These are phyloP conservation scores for Stigmatopora nigra DNA, from an alignment of 2,113 vertebrate species.

Conservation along the genomic window DNA sequence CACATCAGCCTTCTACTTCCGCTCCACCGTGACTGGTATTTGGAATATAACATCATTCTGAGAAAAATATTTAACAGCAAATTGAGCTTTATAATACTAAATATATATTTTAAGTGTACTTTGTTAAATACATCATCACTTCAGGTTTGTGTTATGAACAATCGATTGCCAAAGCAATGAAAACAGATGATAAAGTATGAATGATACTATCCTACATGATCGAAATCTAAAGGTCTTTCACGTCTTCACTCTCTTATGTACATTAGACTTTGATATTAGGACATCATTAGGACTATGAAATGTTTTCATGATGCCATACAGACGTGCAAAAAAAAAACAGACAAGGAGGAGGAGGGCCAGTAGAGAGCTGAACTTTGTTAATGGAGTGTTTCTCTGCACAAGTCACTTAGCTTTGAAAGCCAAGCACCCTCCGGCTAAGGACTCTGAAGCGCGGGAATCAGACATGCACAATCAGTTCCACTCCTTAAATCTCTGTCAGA, in stretches of 20 bases:
- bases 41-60: background rate
- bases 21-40: background rate
- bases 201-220: constrained; percentile 17
- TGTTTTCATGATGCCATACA: constrained; percentile 35
- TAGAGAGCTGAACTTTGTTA: constrained; percentile 73
- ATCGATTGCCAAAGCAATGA: constrained; percentile 2
- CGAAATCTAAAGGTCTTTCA: constrained; percentile 19
- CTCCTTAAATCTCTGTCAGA: constrained; percentile 76
- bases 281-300: constrained; percentile 31
- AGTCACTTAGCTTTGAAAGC: constrained; percentile 76
- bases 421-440: constrained; percentile 72
- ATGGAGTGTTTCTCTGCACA: constrained; percentile 70
- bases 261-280: constrained; percentile 35
- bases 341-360: constrained; percentile 13
- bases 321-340: constrained; percentile 40
- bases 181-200: constrained; percentile 5
- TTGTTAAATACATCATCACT: background rate
- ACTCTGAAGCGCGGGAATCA: constrained; percentile 74
- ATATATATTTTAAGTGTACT: background rate
- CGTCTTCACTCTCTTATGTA: constrained; percentile 25
- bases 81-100: background rate
- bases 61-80: background rate
- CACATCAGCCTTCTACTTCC: constrained; percentile 42
- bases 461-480: constrained; percentile 79
- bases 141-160: background rate